Conservation (phyloP, 2,113 vertebrate genomes). For the Struthidea cinerea region DNA sequence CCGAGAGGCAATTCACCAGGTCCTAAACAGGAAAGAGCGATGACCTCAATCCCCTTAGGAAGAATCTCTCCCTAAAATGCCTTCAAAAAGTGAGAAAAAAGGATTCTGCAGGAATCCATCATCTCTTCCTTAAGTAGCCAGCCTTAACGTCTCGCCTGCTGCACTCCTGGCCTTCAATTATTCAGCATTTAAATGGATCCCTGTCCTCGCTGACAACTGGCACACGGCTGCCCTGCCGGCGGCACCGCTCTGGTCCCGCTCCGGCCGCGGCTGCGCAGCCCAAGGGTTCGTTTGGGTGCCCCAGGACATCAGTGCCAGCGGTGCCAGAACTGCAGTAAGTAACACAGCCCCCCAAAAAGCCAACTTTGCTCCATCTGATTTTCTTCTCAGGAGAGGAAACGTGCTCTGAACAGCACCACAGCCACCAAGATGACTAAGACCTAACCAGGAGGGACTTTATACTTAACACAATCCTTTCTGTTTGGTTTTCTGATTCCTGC, state of each 20-base stretch:
- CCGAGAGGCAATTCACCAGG: constrained; percentile 33
- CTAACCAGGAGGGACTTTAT: not conserved
- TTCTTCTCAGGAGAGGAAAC: not conserved
- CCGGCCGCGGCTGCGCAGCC: no score
- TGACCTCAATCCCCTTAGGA: constrained; percentile 45
- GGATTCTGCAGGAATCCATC: constrained; percentile 17
- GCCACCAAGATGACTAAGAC: rapidly evolving
- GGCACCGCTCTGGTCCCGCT: not conserved
- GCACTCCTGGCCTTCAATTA: not conserved
- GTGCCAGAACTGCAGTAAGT: rapidly evolving
- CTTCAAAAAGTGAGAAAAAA: not conserved
- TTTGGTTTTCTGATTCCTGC: not conserved
- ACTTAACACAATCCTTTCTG: rapidly evolving
- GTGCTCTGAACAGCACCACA: rapidly evolving
- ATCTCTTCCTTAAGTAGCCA: not conserved
- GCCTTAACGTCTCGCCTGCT: not conserved
- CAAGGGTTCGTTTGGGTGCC: not conserved
- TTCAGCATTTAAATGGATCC: not conserved
- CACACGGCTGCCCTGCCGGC: not conserved
- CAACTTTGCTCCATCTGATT: not conserved
- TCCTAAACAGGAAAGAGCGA: not conserved
- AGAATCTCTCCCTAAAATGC: constrained; percentile 1
- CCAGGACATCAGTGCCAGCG: rapidly evolving
- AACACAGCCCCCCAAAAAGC: not conserved
- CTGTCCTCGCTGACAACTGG: not conserved